Percentiles rank a stretch among this genome's conserved stretches.
phyloP scores from a whole-genome alignment of 2,113 vertebrate genomes.

The Perca schrenkii region DNA sequence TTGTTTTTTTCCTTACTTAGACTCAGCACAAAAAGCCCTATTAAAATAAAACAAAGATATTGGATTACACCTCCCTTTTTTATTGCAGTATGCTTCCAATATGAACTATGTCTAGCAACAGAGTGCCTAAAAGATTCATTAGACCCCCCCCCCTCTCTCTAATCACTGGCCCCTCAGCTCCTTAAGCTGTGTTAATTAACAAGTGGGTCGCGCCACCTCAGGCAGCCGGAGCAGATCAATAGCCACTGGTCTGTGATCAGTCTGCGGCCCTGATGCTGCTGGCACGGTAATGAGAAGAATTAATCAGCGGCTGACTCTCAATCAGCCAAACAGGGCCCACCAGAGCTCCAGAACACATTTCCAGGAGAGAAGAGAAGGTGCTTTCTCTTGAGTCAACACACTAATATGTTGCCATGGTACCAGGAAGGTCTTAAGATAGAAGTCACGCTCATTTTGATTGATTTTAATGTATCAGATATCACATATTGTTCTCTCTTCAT shows the following conservation, averaged over 20 bases:
- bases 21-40: neutral
- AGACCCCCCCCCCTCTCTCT: neutral
- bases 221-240: constrained; percentile 71
- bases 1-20: neutral
- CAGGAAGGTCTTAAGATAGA: neutral
- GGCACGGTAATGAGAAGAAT: constrained; percentile 70
- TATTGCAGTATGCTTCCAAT: constrained; percentile 9
- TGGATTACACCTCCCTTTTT: constrained; percentile 13
- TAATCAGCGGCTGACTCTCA: constrained; percentile 58
- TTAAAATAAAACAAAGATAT: neutral
- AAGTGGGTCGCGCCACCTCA: constrained; percentile 53
- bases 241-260: constrained; percentile 74
- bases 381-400: constrained; percentile 4
- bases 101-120: neutral
- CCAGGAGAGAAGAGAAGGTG: neutral
- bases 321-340: constrained; percentile 27
- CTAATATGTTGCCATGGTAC: neutral
- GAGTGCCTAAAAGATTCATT: constrained; percentile 32
- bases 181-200: constrained; percentile 71
- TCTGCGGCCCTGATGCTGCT: constrained; percentile 43
- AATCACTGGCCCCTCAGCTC: constrained; percentile 39
- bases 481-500: neutral
- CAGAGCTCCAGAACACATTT: constrained; percentile 17
- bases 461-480: neutral
- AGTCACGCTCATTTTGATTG: neutral